These are phyloP conservation scores for Hydrotaea diabolus DNA, from an alignment of 2,888 invertebrate genomes.

Conservation along the genomic window DNA sequence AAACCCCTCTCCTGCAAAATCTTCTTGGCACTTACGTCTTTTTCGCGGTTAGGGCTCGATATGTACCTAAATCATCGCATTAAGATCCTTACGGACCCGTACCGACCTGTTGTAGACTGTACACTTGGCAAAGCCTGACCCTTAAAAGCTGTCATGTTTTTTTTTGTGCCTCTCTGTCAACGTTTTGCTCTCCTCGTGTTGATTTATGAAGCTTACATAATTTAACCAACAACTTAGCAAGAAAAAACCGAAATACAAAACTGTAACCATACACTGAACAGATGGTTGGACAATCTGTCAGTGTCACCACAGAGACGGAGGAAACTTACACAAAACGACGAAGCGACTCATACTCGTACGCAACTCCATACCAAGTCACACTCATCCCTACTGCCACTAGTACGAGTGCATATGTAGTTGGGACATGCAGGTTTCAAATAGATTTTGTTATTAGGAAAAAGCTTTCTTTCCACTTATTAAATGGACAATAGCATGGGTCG, in stretches of 20 bases:
- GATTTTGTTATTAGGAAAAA: neutral
- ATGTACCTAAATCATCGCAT: no score
- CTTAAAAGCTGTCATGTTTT: neutral
- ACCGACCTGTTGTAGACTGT: no score
- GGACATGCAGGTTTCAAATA: neutral
- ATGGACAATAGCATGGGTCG: no score
- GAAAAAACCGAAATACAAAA: no score
- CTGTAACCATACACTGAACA: conserved; percentile 21
- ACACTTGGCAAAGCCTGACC: no score
- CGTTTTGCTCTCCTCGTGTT: neutral
- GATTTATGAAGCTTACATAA: conserved; percentile 34
- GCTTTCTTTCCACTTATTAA: neutral
- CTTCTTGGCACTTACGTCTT: no score
- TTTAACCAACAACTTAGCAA: neutral
- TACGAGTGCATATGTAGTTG: neutral
- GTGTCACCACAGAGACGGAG: neutral
- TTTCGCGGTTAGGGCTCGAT: no score
- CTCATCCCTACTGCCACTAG: no score
- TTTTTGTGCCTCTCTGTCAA: neutral
- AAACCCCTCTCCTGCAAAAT: no score
- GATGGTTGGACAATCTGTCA: conserved; percentile 50
- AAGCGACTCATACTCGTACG: neutral
- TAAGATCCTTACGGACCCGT: no score
- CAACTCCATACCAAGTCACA: neutral
- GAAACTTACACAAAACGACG: no score